Percentiles rank a stretch among this genome's conserved stretches.
phyloP scores from a whole-genome alignment of 2,797 vertebrate genomes.

The Austrolebias charrua region DNA sequence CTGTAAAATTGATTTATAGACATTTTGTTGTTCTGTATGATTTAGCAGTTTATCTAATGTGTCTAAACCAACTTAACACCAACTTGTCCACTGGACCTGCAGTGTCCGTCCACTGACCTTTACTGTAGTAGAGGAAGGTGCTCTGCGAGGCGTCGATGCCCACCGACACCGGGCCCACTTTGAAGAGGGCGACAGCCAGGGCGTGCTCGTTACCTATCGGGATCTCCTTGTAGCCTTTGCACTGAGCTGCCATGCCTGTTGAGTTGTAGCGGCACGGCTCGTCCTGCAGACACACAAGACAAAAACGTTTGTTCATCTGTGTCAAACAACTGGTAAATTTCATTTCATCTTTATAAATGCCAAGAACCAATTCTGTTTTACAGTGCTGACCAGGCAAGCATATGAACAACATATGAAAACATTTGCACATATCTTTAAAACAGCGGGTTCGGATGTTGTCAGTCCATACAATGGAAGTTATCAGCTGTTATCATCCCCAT shows the following conservation, averaged over 20 bases:
- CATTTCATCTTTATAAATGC: too few species aligned
- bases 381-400: too few species aligned
- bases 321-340: neutral
- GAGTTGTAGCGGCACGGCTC: slow-evolving; percentile 87
- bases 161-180: slow-evolving; percentile 87
- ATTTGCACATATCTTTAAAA: too few species aligned
- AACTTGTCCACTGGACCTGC: neutral
- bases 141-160: slow-evolving; percentile 88
- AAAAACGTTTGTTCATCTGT: neutral
- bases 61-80: too few species aligned
- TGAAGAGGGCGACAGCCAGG: slow-evolving; percentile 84
- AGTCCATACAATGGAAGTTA: too few species aligned
- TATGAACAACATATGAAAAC: too few species aligned
- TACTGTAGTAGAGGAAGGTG: slow-evolving; percentile 92
- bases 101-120: slow-evolving; percentile 74
- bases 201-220: slow-evolving; percentile 82
- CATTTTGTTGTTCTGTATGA: too few species aligned
- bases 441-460: too few species aligned
- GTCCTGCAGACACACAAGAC: slow-evolving; percentile 69
- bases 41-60: too few species aligned
- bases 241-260: slow-evolving; percentile 83
- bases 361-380: too few species aligned
- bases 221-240: slow-evolving; percentile 85
- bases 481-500: too few species aligned
- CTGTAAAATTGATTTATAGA: too few species aligned